Base-by-base conservation (phyloP, 1,140 invertebrate genomes). In the Zelostemma sp. region DNA sequence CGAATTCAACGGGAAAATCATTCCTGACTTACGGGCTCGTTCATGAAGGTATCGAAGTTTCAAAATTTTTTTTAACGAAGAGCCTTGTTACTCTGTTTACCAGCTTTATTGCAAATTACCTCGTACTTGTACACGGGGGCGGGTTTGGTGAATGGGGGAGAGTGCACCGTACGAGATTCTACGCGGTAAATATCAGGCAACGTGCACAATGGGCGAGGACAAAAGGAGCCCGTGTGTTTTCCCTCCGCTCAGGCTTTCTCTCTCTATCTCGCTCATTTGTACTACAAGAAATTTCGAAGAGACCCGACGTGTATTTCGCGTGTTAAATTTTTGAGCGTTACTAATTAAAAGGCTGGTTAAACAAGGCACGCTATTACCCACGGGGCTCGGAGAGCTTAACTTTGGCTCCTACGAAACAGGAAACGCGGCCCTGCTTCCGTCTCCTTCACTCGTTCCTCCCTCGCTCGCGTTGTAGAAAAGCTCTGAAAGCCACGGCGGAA, bases 311-410 rank as follows among this genome's bases (percentile, higher is more conserved):
- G 73, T 81, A 81, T 80, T 80, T 77, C 78, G 75, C 66, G 77
- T 58, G 80, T 61, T 86, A 80, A 85, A 86, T 86, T 86, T 85
- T 86, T 85, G 81, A 85, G 66, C 80, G 78, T 80, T 84, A 82
- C 83, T 86, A 85, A 85, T 86, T 86, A 86, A 85, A 85, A 84
- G 81, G 81, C 84, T 84, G 78, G 83, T 85, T 85, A 85, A 85
- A 85, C 82, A 86, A 83, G 80, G 76, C 74, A 63, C 65, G 72
- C 63, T 43, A 76, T 79, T 74, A 81, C 80, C 83, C 75, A 62
- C 72, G 74, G 80, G 76, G 58, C 41, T 38, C 51, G 19, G 43
- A 3, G 28, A 49, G 40, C 61, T 65, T 55, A 55, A 38, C 50
- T 35, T 50, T 33, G 50, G 35, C 33, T 35, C 9, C 28, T 50